Evolutionary conservation across 2,113 vertebrate genomes (phyloP).

Genomic region (Poicephalus gulielmi): DNA sequence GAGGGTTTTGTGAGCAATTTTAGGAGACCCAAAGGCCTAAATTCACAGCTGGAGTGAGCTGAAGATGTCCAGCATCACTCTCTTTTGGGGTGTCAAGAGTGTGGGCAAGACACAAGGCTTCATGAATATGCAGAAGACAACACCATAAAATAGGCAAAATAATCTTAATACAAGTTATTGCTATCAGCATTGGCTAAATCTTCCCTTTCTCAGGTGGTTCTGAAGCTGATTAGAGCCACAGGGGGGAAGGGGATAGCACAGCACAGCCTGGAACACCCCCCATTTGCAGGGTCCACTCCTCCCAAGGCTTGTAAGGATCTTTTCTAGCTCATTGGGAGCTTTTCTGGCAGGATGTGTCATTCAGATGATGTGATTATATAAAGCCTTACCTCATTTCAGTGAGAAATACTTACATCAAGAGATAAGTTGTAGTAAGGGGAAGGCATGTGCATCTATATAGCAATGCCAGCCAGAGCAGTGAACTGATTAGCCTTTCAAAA

Average conservation of each 20-base stretch:
- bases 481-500: conserved; percentile 34
- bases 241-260: neutral
- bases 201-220: neutral
- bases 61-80: neutral
- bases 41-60: neutral
- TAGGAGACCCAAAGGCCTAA: neutral
- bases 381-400: neutral
- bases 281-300: accelerated
- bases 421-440: neutral
- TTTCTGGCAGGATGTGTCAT: neutral
- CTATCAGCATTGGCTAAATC: neutral
- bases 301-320: neutral
- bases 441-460: neutral
- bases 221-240: accelerated
- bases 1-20: neutral
- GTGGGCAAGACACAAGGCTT: neutral
- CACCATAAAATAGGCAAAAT: neutral
- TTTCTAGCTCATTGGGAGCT: neutral
- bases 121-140: neutral
- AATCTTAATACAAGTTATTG: neutral
- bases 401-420: neutral
- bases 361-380: neutral
- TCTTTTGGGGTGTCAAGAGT: neutral
- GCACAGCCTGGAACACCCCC: neutral
- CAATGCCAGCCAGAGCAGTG: neutral